Evolutionary conservation across 92 coral and sea anemone species (phyloP), one percentile per base, ranked within the genome.

Genomic region (Paramuricea clavata): DNA sequence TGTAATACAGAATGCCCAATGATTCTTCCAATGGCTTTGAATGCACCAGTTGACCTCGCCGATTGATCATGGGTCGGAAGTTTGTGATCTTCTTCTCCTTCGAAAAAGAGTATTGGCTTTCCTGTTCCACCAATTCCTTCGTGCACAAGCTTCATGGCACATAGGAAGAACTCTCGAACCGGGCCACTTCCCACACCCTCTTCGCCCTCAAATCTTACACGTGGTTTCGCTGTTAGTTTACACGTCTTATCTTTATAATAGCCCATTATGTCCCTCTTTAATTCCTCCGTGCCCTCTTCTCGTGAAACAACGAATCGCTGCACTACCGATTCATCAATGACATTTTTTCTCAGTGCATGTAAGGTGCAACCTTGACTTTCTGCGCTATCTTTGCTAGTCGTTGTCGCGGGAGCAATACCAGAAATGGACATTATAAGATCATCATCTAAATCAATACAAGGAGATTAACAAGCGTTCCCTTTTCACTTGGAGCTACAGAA

Each of bases 141-240:
- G n/a, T 47, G 76, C 81, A 87, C 70, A 56, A 87, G 44, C 49
- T 69, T 85, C 91, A 87, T 87, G 12, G 76, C 47, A 54, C 64
- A 79, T 26, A 78, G 57, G 26, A 87, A 71, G 60, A 80, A 87
- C 67, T 87, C 86, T 50, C 91, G 81, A 49, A 86, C 90, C 12
- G 90, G 90, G 50, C 90, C 90, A 73, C 74, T 82, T 25, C 90
- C 90, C 21, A 86, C 86, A 49, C 56, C 90, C 49, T 70, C 70
- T 78, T 87, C 90, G 43, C 69, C 79, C 69, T 87, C 86, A 87
- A 87, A 87, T 23, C 43, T 31, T 49, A 78, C 84, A 57, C 90
- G 79, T 5, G 81, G 83, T 65, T 23, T 80, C 5, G 90, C 79
- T 6, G 26, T 73, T 25, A 73, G 23, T 12, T 73, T n/a, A n/a